Evolutionary conservation across 1,140 invertebrate species (phyloP).

Genomic region (Drosophila tristis): DNA sequence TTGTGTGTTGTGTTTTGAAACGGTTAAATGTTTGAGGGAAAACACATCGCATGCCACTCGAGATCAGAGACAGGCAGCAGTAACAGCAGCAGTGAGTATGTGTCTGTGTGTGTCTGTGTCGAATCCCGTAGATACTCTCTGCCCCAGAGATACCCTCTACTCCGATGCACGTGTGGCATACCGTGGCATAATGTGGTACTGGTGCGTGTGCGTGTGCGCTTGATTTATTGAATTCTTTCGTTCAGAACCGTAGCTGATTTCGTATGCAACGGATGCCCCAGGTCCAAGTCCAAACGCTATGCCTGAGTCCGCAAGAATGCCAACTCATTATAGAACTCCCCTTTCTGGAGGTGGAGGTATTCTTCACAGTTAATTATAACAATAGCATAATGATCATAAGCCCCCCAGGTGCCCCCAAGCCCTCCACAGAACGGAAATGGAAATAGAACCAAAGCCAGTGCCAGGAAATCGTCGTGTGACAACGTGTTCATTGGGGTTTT

Average conservation of each 20-base stretch:
- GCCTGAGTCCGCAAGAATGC: constrained; percentile 60
- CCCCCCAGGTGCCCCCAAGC: background rate
- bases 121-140: constrained; percentile 22
- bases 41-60: constrained; percentile 30
- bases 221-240: constrained; percentile 74
- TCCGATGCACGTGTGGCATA: constrained; percentile 47
- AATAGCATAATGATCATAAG: constrained; percentile 67
- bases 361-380: constrained; percentile 76
- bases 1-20: constrained; percentile 43
- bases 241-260: constrained; percentile 55
- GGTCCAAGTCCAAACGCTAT: constrained; percentile 3
- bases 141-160: no score
- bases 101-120: constrained; percentile 2
- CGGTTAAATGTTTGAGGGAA: constrained; percentile 56
- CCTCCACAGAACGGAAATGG: constrained; percentile 53
- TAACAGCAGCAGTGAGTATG: background rate
- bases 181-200: constrained; percentile 59
- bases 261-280: constrained; percentile 66
- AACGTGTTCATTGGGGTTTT: constrained; percentile 66
- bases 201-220: constrained; percentile 79
- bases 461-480: constrained; percentile 30
- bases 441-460: constrained; percentile 34
- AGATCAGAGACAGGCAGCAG: constrained; percentile 24
- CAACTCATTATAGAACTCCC: constrained; percentile 66
- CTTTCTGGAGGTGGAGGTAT: background rate